phyloP scores from a whole-genome alignment of 2,888 invertebrate species.

The Mellilla xanthometata region DNA sequence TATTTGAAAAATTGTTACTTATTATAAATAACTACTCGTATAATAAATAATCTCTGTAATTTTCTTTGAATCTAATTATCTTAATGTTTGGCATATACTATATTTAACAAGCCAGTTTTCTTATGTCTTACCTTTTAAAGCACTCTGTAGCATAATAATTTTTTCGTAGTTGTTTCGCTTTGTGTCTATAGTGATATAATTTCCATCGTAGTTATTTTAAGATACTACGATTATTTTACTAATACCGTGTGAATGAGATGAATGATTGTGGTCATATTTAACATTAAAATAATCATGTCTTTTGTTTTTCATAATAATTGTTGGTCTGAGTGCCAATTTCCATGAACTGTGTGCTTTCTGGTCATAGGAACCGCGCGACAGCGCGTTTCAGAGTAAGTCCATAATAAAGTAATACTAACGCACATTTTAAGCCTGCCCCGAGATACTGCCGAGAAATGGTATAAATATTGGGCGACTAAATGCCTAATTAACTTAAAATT shows the following conservation, averaged over 20 bases:
- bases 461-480: background rate
- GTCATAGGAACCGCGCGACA: slow-evolving; percentile 68
- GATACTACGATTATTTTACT: slow-evolving; percentile 59
- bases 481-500: no score
- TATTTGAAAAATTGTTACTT: slow-evolving; percentile 73
- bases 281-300: slow-evolving; percentile 63
- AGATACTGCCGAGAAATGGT: slow-evolving; percentile 27
- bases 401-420: slow-evolving; percentile 46
- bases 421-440: slow-evolving; percentile 44
- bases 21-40: slow-evolving; percentile 61
- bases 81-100: slow-evolving; percentile 49
- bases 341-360: slow-evolving; percentile 79
- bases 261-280: slow-evolving; percentile 69
- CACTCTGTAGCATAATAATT: slow-evolving; percentile 64
- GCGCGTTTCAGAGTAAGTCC: slow-evolving; percentile 57
- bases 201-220: slow-evolving; percentile 67
- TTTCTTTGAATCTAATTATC: slow-evolving; percentile 40
- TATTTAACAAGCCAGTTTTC: slow-evolving; percentile 54
- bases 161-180: slow-evolving; percentile 60
- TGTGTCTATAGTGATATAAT: slow-evolving; percentile 60
- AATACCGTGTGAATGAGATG: slow-evolving; percentile 65
- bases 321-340: slow-evolving; percentile 62
- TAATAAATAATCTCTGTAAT: slow-evolving; percentile 60
- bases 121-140: slow-evolving; percentile 48
- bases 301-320: slow-evolving; percentile 56